A percentile compares a stretch with the other conserved stretches of the same genome.
These are phyloP conservation scores for Chitala chitala DNA, from an alignment of 2,113 vertebrate genomes.

Conservation along the genomic window DNA sequence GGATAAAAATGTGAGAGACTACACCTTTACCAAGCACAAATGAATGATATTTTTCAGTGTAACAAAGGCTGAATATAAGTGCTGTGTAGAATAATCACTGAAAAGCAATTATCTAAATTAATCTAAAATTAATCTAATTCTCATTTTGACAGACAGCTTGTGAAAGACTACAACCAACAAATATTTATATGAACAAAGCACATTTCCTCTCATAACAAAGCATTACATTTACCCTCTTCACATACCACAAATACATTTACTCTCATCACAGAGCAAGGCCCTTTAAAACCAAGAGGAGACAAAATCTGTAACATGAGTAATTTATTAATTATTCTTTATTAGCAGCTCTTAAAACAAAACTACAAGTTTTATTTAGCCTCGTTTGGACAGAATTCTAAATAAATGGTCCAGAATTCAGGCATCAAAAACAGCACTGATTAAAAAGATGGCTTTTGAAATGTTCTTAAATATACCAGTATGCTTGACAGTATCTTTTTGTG, in stretches of 20 bases:
- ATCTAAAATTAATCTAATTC: neutral
- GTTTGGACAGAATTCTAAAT: neutral
- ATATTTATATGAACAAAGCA: neutral
- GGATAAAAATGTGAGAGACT: neutral
- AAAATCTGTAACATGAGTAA: no score
- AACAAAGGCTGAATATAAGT: neutral
- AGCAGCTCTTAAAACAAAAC: neutral
- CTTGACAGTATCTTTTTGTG: no score
- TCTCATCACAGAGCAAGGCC: neutral
- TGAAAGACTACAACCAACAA: neutral
- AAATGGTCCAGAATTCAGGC: neutral
- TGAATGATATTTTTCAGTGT: neutral
- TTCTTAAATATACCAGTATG: no score
- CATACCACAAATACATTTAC: neutral
- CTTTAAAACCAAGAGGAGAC: no score
- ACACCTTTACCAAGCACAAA: neutral
- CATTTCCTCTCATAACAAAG: neutral
- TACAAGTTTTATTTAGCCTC: neutral
- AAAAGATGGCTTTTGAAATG: no score
- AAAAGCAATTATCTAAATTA: neutral
- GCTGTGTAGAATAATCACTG: neutral
- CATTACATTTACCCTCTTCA: neutral
- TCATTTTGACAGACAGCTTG: neutral
- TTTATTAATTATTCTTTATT: constrained; percentile 1
- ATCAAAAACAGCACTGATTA: neutral